Conservation (phyloP, 1,140 invertebrate species). For the Zaprionus kolodkinae region DNA sequence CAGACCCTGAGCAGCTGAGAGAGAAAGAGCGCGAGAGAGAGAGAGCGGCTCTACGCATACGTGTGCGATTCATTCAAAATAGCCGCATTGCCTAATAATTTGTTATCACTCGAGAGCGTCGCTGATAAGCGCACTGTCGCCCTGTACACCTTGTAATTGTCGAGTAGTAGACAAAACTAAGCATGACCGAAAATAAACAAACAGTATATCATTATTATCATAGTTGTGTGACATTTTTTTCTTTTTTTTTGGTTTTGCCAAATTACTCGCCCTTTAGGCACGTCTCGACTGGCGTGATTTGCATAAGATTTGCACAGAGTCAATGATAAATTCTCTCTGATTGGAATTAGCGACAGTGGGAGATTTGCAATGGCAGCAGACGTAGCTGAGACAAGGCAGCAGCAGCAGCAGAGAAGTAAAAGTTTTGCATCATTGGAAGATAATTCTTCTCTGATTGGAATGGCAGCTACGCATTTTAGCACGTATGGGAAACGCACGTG, state of each 20-base stretch:
- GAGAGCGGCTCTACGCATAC: neutral
- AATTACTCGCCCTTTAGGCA: constrained; percentile 15
- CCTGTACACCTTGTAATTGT: constrained; percentile 9
- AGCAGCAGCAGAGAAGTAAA: neutral
- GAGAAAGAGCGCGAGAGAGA: neutral
- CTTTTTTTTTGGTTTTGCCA: neutral
- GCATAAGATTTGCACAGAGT: neutral
- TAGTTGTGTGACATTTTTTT: neutral
- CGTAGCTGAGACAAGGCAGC: neutral
- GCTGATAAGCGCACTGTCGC: constrained; percentile 24
- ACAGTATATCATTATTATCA: constrained; percentile 26
- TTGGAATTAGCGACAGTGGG: neutral
- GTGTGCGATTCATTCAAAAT: constrained; percentile 21
- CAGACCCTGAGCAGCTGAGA: neutral
- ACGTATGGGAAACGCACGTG: constrained; percentile 48
- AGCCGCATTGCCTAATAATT: constrained; percentile 32
- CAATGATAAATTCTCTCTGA: constrained; percentile 3
- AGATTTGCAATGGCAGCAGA: neutral
- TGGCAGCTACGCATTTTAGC: constrained; percentile 40
- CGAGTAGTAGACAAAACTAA: constrained; percentile 3
- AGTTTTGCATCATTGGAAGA: neutral
- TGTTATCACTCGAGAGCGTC: constrained; percentile 30
- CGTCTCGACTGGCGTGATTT: constrained; percentile 7
- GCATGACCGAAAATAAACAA: constrained; percentile 45
- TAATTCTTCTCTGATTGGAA: constrained; percentile 13